A percentile compares a stretch with the other conserved stretches of the same genome.
phyloP scores from a whole-genome alignment of 2,888 invertebrate genomes.

The Tinea trinotella region DNA sequence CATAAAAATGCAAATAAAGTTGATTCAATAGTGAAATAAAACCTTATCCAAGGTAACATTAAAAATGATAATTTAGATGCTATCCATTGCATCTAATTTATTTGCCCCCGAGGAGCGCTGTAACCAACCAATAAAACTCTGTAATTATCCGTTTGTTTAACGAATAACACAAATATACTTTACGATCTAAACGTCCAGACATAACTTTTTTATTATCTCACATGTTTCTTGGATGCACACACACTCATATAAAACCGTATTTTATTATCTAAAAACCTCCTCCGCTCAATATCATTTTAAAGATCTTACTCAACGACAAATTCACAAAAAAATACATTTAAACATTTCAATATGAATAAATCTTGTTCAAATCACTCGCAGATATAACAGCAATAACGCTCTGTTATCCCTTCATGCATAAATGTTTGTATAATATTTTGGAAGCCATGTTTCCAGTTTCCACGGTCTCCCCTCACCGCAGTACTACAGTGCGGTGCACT shows the following conservation, averaged over 20 bases:
- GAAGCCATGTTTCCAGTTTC: slow-evolving; percentile 43
- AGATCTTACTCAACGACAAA: not conserved
- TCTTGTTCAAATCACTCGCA: slow-evolving; percentile 41
- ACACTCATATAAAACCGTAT: slow-evolving; percentile 21
- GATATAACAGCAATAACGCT: slow-evolving; percentile 49
- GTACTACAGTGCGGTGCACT: slow-evolving; percentile 33
- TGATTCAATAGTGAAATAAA: not conserved
- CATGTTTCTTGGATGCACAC: slow-evolving; percentile 52
- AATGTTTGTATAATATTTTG: slow-evolving; percentile 65
- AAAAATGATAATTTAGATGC: slow-evolving; percentile 34
- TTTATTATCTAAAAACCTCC: slow-evolving; percentile 6
- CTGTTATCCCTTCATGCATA: slow-evolving; percentile 66
- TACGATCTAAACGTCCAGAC: slow-evolving; percentile 59
- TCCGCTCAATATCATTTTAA: not conserved
- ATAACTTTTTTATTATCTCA: slow-evolving; percentile 65
- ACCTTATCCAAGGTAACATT: slow-evolving; percentile 2
- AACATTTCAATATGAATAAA: slow-evolving; percentile 36
- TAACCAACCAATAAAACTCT: slow-evolving; percentile 51
- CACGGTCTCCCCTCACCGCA: slow-evolving; percentile 29
- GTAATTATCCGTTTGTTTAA: slow-evolving; percentile 66
- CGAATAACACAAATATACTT: slow-evolving; percentile 67
- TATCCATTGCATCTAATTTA: slow-evolving; percentile 45
- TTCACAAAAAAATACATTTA: not conserved
- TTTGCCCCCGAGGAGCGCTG: slow-evolving; percentile 38
- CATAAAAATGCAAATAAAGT: no score